phyloP scores from a whole-genome alignment of 2,888 invertebrate genomes.

The Noctua pronuba region DNA sequence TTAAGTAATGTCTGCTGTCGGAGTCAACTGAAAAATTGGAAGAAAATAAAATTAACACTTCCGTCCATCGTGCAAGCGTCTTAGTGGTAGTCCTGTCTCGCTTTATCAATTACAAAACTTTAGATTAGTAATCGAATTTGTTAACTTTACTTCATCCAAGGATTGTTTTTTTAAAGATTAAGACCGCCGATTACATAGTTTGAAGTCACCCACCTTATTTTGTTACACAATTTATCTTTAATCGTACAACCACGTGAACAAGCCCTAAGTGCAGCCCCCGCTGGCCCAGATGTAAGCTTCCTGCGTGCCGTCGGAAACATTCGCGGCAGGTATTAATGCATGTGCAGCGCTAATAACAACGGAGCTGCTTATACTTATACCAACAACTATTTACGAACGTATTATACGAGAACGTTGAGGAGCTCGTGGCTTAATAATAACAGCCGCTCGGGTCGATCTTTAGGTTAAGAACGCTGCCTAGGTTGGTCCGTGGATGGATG shows the following conservation, averaged over 20 bases:
- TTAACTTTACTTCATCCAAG: neutral
- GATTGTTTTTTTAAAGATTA: neutral
- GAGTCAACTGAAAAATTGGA: too few species aligned
- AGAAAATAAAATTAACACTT: neutral
- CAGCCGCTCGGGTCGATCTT: too few species aligned
- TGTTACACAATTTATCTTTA: neutral
- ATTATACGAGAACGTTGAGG: too few species aligned
- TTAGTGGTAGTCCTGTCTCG: neutral
- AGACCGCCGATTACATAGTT: neutral
- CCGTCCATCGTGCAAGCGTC: neutral
- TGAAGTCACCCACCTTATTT: neutral
- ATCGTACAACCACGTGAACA: neutral
- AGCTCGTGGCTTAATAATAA: too few species aligned
- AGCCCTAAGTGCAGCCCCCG: slow-evolving; percentile 41
- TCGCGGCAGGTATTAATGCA: slow-evolving; percentile 65
- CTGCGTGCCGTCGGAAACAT: slow-evolving; percentile 65
- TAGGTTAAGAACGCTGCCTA: too few species aligned
- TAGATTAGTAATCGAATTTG: neutral
- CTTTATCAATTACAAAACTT: neutral
- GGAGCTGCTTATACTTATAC: slow-evolving; percentile 13
- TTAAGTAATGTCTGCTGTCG: too few species aligned
- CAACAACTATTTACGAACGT: neutral
- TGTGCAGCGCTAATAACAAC: slow-evolving; percentile 47
- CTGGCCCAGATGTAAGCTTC: slow-evolving; percentile 66
- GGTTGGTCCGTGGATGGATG: too few species aligned